Conservation (phyloP, 2,888 invertebrate genomes). For the Polyommatus iphigenia region DNA sequence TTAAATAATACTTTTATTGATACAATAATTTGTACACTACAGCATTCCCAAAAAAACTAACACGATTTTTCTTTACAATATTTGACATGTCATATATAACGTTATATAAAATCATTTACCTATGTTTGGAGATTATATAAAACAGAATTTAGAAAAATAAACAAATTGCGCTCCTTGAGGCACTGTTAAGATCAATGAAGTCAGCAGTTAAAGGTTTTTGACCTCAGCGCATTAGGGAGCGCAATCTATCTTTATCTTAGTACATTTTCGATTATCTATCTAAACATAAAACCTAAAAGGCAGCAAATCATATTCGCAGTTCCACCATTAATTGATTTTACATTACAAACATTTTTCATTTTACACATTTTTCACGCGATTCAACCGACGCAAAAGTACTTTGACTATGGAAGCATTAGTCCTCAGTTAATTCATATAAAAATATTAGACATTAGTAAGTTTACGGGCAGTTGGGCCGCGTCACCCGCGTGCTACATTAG, state of each 20-base stretch:
- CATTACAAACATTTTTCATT: too few species aligned
- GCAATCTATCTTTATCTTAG: too few species aligned
- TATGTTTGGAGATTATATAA: neutral
- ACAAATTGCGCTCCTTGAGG: neutral
- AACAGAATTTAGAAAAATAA: neutral
- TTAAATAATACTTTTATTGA: neutral
- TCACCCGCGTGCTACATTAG: constrained; percentile 49
- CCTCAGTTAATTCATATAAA: constrained; percentile 45
- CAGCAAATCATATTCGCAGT: too few species aligned
- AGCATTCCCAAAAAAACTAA: neutral
- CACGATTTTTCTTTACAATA: too few species aligned
- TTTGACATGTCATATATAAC: too few species aligned
- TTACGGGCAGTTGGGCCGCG: constrained; percentile 50
- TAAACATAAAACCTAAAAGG: too few species aligned
- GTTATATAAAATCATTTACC: too few species aligned
- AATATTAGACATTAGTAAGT: constrained; percentile 46
- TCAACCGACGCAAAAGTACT: neutral
- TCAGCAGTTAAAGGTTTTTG: too few species aligned
- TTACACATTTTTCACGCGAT: neutral
- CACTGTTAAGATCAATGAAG: too few species aligned
- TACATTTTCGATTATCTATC: too few species aligned
- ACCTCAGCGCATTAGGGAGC: too few species aligned
- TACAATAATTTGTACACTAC: neutral
- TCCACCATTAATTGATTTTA: too few species aligned
- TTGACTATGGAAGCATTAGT: constrained; percentile 27